These are phyloP conservation scores for Andrena camellia DNA, from an alignment of 2,888 invertebrate species.

Conservation along the genomic window DNA sequence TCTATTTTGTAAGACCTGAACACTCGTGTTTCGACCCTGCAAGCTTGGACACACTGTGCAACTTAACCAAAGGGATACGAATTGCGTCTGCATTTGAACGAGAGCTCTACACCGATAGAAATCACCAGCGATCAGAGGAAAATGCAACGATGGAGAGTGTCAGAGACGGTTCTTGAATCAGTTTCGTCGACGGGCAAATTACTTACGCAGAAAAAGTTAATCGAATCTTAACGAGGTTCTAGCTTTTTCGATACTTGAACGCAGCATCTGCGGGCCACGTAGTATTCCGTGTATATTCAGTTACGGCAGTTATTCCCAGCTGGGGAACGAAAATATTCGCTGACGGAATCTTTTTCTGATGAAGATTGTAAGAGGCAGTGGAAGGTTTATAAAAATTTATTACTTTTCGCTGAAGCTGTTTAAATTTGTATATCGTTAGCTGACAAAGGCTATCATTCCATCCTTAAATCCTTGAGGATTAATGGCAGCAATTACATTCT, in stretches of 20 bases:
- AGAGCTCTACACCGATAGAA: neutral
- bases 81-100: neutral
- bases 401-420: too few relatives aligned
- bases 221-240: conserved; percentile 1
- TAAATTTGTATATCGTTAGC: too few relatives aligned
- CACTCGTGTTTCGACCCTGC: too few relatives aligned
- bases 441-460: too few relatives aligned
- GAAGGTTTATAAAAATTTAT: neutral
- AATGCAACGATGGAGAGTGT: neutral
- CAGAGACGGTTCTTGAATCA: neutral
- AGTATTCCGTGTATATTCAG: neutral
- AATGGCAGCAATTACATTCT: too few relatives aligned
- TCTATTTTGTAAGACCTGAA: too few relatives aligned
- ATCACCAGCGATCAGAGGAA: neutral
- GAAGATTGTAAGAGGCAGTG: neutral
- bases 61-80: neutral
- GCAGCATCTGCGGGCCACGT: neutral
- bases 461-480: too few relatives aligned
- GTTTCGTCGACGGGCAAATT: conserved; percentile 1
- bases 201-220: neutral
- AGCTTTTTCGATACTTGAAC: neutral
- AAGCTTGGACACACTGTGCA: too few relatives aligned
- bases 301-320: neutral
- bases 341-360: neutral
- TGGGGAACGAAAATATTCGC: neutral